Evolutionary conservation across 2,113 vertebrate species (phyloP), one percentile per base, ranked within the genome.

Genomic region (Polypterus senegalus): DNA sequence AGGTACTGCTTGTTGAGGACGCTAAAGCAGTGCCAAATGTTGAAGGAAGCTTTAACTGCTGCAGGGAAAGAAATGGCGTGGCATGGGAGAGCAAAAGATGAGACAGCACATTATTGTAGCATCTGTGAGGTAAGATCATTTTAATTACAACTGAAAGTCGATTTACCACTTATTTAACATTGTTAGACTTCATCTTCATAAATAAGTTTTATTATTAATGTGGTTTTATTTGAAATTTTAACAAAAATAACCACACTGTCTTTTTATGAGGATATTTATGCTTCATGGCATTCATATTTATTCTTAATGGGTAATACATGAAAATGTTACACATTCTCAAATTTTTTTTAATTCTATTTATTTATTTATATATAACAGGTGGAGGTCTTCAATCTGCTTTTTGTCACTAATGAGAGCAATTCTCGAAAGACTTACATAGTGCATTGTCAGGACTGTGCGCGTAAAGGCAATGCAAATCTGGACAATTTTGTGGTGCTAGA

Each of bases 401-500:
- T 97, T 76, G 93, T 99, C 78, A 94, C 93, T 65, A 94, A 86
- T 62, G 96, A 99, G 83, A 95, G 93, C 76, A 91, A 93, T 74
- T 89, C 91, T 73, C 87, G 84, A 71, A 94, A 96, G 86, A 95
- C 92, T 62, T 88, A 88, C 1, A 78, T 93, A 74, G 91, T 99
- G 65, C 92, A 99, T 89, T 99, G 96, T 82, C 93, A 96, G 87
- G 94, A 96, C 77, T 99, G 96, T 73, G 93, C 95, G 70, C 79
- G 93, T 65, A 97, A 97, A 85, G 92, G 86, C 83, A 92, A 85
- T 66, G 85, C 85, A 74, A 86, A 91, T 65, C 87, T 97, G 80
- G 92, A 97, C 71, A 90, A 89, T 82, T 97, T 99, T 71, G 93
- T 97, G 84, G 92, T 97, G 86, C 88, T 99, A 85, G 94, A 99